These are phyloP conservation scores for Rhea pennata DNA, from an alignment of 2,113 vertebrate genomes.

Conservation along the genomic window DNA sequence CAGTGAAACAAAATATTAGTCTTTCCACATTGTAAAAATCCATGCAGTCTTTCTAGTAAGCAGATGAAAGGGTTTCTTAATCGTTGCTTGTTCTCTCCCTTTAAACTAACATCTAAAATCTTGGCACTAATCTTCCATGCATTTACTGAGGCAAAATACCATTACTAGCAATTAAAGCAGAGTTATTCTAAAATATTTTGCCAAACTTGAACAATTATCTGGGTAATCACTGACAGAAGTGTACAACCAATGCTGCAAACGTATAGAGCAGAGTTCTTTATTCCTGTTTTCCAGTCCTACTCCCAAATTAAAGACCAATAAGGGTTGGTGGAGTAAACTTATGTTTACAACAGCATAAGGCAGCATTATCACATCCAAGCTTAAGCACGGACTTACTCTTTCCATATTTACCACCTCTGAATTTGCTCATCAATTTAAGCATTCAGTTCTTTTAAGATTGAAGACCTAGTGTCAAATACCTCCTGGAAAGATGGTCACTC, in stretches of 20 bases:
- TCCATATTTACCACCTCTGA: neutral
- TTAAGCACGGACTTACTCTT: neutral
- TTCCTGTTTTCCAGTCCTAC: neutral
- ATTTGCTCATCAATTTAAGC: neutral
- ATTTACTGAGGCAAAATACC: slow-evolving; percentile 28
- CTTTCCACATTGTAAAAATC: neutral
- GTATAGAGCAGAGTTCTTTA: neutral
- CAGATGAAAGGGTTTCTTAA: neutral
- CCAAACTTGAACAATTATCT: slow-evolving; percentile 1
- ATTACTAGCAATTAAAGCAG: slow-evolving; percentile 37
- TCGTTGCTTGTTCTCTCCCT: neutral
- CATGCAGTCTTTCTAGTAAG: neutral
- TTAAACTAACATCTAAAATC: neutral
- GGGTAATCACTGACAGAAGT: neutral
- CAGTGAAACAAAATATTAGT: neutral
- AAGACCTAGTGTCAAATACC: neutral
- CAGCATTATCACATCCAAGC: neutral
- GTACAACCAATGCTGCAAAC: neutral
- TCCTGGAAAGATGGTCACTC: neutral
- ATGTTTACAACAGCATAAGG: neutral
- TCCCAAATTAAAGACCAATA: neutral
- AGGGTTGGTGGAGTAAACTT: neutral
- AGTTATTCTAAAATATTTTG: slow-evolving; percentile 51
- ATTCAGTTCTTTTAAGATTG: neutral
- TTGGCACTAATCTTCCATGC: neutral